Evolutionary conservation across 1,140 invertebrate species (phyloP).

Genomic region (Drosophila nigrodunni): DNA sequence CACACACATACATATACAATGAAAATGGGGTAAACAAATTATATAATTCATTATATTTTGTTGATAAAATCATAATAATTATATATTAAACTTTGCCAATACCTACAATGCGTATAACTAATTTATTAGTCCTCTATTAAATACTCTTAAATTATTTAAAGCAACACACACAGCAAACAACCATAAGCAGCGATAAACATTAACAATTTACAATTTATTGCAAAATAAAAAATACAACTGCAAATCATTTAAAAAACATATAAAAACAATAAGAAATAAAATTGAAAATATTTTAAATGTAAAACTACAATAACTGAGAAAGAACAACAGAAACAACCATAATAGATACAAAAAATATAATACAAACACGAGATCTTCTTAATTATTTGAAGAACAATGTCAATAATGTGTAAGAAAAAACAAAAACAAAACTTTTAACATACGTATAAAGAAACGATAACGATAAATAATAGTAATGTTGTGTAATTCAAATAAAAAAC

Average conservation of each 20-base stretch:
- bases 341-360: slow-evolving; percentile 21
- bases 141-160: slow-evolving; percentile 82
- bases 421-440: slow-evolving; percentile 68
- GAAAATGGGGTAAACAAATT: slow-evolving; percentile 37
- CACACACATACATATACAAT: slow-evolving; percentile 29
- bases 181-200: slow-evolving; percentile 45
- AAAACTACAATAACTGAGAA: slow-evolving; percentile 49
- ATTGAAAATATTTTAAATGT: slow-evolving; percentile 45
- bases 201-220: slow-evolving; percentile 15
- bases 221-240: slow-evolving; percentile 49
- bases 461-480: slow-evolving; percentile 79
- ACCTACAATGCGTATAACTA: slow-evolving; percentile 76
- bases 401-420: slow-evolving; percentile 76
- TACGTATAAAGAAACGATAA: slow-evolving; percentile 61
- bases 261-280: slow-evolving; percentile 39
- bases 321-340: slow-evolving; percentile 30
- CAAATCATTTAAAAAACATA: slow-evolving; percentile 42
- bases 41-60: slow-evolving; percentile 69
- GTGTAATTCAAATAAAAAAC: slow-evolving; percentile 80
- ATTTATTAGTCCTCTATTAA: slow-evolving; percentile 73
- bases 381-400: slow-evolving; percentile 72
- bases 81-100: slow-evolving; percentile 71
- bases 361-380: slow-evolving; percentile 43
- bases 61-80: slow-evolving; percentile 67
- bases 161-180: slow-evolving; percentile 30